Evolutionary conservation across 1,140 invertebrate genomes (phyloP).

Genomic region (Alviniconcha marisindica): DNA sequence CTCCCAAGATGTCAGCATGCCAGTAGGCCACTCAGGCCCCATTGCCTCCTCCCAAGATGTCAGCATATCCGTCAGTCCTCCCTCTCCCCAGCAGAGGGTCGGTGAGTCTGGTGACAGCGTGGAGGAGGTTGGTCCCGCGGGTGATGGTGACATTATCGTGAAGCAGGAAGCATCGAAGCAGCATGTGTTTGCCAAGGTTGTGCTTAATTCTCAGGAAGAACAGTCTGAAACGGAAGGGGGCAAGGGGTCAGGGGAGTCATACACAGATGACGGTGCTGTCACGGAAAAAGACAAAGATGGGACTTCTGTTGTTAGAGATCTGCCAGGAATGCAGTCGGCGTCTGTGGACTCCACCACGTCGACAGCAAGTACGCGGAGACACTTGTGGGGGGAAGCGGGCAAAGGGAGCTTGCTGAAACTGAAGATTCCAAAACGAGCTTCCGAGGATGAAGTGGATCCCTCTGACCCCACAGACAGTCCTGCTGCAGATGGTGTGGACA

Average conservation of each 20-base stretch:
- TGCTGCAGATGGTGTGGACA: conserved; percentile 17
- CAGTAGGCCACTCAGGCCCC: not conserved
- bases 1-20: not conserved
- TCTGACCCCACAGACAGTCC: not conserved
- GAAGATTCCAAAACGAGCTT: conserved; percentile 16
- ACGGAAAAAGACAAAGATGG: not conserved
- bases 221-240: not conserved
- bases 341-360: conserved; percentile 33
- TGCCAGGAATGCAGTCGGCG: not conserved
- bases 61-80: not conserved
- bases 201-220: conserved; percentile 16
- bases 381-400: conserved; percentile 9
- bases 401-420: conserved; percentile 25
- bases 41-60: not conserved
- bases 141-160: not conserved
- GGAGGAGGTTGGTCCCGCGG: not conserved
- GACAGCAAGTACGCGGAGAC: conserved; percentile 13
- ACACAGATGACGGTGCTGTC: not conserved
- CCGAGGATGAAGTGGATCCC: not conserved
- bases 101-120: not conserved
- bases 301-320: not conserved
- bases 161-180: not conserved
- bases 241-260: not conserved
- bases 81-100: not conserved
- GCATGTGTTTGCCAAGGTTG: conserved; percentile 27